Percentiles rank a stretch among this genome's conserved stretches.
Evolutionary conservation across 2,113 vertebrate species (phyloP).

Genomic region (Ornithorhynchus anatinus): DNA sequence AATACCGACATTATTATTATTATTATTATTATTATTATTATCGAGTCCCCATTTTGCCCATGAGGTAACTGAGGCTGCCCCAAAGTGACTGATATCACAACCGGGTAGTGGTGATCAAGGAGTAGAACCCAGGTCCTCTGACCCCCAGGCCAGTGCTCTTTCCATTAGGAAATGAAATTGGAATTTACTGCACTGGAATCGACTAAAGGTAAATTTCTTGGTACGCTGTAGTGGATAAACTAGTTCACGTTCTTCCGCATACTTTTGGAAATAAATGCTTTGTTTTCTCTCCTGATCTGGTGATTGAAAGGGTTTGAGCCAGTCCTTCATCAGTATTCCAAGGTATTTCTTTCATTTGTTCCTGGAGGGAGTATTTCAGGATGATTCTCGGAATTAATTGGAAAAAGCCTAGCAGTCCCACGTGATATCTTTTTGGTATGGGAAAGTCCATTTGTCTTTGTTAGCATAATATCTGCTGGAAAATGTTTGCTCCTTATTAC

Average conservation of each 20-base stretch:
- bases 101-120: too few species aligned
- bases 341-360: not conserved
- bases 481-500: not conserved
- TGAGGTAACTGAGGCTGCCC: too few species aligned
- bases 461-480: not conserved
- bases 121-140: too few species aligned
- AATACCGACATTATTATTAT: too few species aligned
- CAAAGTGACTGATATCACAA: too few species aligned
- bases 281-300: not conserved
- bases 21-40: too few species aligned
- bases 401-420: not conserved
- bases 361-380: not conserved
- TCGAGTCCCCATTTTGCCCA: too few species aligned
- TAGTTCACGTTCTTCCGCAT: not conserved
- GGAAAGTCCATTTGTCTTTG: not conserved
- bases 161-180: too few species aligned
- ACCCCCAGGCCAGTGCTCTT: too few species aligned
- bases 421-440: not conserved
- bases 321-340: not conserved
- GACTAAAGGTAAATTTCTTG: too few species aligned
- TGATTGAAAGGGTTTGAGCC: not conserved
- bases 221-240: not conserved
- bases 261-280: not conserved
- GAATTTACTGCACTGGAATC: too few species aligned
- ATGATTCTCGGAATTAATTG: not conserved